phyloP scores from a whole-genome alignment of 2,888 invertebrate species.

The Theretra japonica region DNA sequence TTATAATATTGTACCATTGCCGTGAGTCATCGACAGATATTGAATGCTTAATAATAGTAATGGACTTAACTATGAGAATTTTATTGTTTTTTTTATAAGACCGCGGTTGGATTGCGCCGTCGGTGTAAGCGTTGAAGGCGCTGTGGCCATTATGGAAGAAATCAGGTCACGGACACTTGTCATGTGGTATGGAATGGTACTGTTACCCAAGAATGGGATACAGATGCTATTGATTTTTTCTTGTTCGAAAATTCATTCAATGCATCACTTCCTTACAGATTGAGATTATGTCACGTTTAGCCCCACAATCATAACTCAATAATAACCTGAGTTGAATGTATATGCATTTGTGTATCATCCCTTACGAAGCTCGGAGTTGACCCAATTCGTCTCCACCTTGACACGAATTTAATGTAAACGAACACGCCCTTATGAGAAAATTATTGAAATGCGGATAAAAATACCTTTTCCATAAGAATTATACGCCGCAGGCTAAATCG shows the following conservation, averaged over 20 bases:
- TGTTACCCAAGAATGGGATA: not conserved
- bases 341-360: not conserved
- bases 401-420: not conserved
- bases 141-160: conserved; percentile 2
- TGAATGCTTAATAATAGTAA: conserved; percentile 21
- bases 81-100: not conserved
- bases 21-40: conserved; percentile 20
- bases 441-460: not conserved
- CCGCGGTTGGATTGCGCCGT: not conserved
- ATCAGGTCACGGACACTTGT: conserved; percentile 19
- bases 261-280: not conserved
- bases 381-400: not conserved
- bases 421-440: conserved; percentile 10
- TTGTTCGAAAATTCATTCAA: not conserved
- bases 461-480: not conserved
- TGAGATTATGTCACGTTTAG: no score
- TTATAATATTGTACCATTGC: not conserved
- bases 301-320: no score
- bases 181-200: not conserved
- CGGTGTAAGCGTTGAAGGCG: conserved; percentile 6
- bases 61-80: conserved; percentile 21
- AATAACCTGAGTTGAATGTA: not conserved
- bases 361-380: not conserved
- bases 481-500: not conserved
- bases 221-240: not conserved